Evolutionary conservation across 2,888 invertebrate species (phyloP), one percentile per base, ranked within the genome.

Genomic region (Cremastinae sp.): DNA sequence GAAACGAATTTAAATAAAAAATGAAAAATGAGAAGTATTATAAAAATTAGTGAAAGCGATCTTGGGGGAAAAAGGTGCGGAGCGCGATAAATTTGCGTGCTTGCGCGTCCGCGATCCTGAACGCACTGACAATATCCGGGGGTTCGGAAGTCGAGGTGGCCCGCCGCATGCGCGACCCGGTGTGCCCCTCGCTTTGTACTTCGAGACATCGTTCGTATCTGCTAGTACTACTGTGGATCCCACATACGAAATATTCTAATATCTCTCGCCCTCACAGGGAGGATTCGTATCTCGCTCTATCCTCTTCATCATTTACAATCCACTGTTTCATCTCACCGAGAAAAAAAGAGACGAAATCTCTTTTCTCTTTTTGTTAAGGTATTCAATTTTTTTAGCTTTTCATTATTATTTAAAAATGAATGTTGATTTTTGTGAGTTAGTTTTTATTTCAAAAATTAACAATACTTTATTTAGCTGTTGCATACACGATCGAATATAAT

Each of bases 91-190:
- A 59, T 55, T 4, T 16, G 59, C 81, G 83, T 85, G 81, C 81
- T 82, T 78, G 75, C 85, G 80, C 81, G 81, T 79, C 81, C 84
- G 84, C 85, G 82, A 83, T 83, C 79, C 85, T 81, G 85, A 86
- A 83, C 86, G 86, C 86, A 86, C 86, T 86, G 87, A 86, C 76
- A 74, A 78, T 82, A 86, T 86, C 86, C 86, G 85, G 86, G 86
- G 80, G 82, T 82, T 82, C 78, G 75, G 83, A 79, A 79, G 80
- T 80, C 75, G 71, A 79, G 75, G 71, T 72, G 80, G 78, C 79
- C 81, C 78, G 78, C 78, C 86, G 85, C 85, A 86, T 86, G 85
- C 85, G 85, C 85, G 79, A 74, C 70, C 66, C 65, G 74, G 55
- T 72, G 41, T 43, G 69, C 69, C 62, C 55, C 49, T 22, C 53